phyloP scores from a whole-genome alignment of 1,140 invertebrate genomes.

The Venturia canescens region DNA sequence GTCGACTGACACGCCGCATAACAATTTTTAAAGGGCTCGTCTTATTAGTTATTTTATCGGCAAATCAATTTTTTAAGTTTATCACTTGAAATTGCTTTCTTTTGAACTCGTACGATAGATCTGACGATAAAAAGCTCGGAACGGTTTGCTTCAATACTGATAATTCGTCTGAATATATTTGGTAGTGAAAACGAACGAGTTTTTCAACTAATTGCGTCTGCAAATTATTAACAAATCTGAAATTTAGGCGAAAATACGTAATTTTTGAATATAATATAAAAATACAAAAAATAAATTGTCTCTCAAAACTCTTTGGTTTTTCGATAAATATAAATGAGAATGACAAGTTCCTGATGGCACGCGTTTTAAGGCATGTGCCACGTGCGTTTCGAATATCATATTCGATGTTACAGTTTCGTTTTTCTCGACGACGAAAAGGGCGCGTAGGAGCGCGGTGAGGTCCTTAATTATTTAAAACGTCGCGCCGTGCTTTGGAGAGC shows the following conservation, averaged over 20 bases:
- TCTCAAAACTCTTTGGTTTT: background rate
- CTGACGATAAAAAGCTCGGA: background rate
- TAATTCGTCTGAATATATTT: too few species aligned
- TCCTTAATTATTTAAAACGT: constrained; percentile 70
- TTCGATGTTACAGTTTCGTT: background rate
- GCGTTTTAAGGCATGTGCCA: background rate
- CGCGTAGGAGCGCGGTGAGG: constrained; percentile 42
- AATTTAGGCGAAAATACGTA: too few species aligned
- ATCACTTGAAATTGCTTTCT: background rate
- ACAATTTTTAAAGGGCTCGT: too few species aligned
- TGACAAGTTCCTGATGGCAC: background rate
- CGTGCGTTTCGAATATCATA: background rate
- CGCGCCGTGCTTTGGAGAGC: constrained; percentile 57
- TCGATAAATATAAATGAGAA: background rate
- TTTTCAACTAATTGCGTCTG: too few species aligned
- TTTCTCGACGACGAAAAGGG: constrained; percentile 31
- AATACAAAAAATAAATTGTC: background rate
- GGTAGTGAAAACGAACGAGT: too few species aligned
- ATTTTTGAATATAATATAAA: too few species aligned
- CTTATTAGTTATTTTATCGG: background rate
- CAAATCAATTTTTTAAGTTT: background rate
- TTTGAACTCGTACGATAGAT: background rate
- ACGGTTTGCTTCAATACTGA: background rate
- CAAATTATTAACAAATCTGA: too few species aligned
- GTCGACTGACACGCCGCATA: too few species aligned